These are phyloP conservation scores for Tetrao urogallus DNA, from an alignment of 2,113 vertebrate species.

Conservation along the genomic window DNA sequence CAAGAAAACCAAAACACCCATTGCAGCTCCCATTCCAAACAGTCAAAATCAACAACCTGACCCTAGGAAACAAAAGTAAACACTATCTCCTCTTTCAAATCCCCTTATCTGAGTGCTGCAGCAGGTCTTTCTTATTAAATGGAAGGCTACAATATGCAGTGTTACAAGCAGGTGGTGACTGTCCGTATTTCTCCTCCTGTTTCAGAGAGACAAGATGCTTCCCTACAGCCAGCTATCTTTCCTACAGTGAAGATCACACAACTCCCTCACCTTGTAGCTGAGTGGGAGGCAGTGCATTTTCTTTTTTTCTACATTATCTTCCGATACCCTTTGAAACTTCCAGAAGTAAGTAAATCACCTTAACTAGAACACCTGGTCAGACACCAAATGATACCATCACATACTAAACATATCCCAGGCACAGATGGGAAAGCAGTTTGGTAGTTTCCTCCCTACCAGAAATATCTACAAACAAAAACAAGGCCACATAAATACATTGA, in stretches of 20 bases:
- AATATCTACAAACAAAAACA: slow-evolving; percentile 2
- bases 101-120: background rate
- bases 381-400: background rate
- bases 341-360: background rate
- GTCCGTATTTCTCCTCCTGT: background rate
- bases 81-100: background rate
- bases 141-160: background rate
- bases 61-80: background rate
- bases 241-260: fast-evolving
- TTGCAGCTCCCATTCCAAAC: background rate
- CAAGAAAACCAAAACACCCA: background rate
- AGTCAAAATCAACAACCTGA: background rate
- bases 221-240: fast-evolving
- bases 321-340: background rate
- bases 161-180: background rate
- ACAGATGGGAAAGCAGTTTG: background rate
- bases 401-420: background rate
- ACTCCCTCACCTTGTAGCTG: background rate
- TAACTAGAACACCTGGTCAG: background rate
- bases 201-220: background rate
- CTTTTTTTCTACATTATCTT: background rate
- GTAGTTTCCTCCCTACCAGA: background rate
- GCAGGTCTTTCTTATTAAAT: background rate
- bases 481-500: slow-evolving; percentile 2
- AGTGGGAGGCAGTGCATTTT: background rate